Base-by-base conservation (phyloP, 2,888 invertebrate species). In the Apomyelois bistriatella region DNA sequence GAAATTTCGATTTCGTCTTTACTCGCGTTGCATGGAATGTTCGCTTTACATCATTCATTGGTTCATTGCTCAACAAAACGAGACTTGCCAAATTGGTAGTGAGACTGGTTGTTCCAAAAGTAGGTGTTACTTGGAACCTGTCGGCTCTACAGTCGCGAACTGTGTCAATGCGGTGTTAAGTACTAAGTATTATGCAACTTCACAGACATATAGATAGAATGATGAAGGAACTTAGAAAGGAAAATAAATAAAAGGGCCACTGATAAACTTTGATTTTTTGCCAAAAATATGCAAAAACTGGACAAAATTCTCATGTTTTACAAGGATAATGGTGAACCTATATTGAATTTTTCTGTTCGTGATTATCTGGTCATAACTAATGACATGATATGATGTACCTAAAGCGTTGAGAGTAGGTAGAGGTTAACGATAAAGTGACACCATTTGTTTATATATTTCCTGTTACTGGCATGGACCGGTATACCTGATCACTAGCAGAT, bases 1-100 rank as follows among this genome's bases (percentile, higher is more conserved):
- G 15, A 8, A 46, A 46, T 15, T 15, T 16, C 35, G 46, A 46
- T 35, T 46, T 46, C 46, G 46, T 46, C 35, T 46, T 46, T 32
- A 32, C 46, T 35, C 46, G 12, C 10, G 32, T 15, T 46, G 15
- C 9, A 4, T 12, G 28, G 42, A 43, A 16, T 35, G 46, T 46
- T 10, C 30, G 28, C 15, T 16, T 16, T 46, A 32, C 46, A 46
- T 46, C 46, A 46, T 10, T 15, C 32, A 15, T 46, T 46, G 46
- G 32, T 10, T 15, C 32, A 15, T 46, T 46, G 46, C 46, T 10
- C 46, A 46, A 46, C 15, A 5, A 22, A 30, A 8, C n/a, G 10
- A 46, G 46, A 46, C 32, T 35, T 32, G 32, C 46, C 46, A 35
- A 46, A 46, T 46, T 46, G 32, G 13, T 30, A 17, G 9, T n/a